Percentiles rank a stretch among this genome's conserved stretches.
These are phyloP conservation scores for Podilymbus podiceps DNA, from an alignment of 2,113 vertebrate genomes.

Conservation along the genomic window DNA sequence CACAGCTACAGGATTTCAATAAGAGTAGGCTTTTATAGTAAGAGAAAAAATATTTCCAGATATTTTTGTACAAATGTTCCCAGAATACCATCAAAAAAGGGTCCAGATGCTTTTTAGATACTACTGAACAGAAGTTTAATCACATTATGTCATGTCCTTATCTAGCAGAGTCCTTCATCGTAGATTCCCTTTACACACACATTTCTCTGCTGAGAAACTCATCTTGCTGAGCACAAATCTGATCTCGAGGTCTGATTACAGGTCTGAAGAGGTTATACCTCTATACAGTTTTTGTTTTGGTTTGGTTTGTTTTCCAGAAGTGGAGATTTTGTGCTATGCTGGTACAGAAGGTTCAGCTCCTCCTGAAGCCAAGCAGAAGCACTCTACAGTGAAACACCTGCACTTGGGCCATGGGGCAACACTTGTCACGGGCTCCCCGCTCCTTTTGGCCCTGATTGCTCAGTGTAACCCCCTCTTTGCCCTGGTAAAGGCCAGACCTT, in stretches of 20 bases:
- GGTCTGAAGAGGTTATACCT: not conserved
- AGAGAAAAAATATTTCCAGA: not conserved
- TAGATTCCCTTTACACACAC: not conserved
- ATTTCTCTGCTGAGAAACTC: not conserved
- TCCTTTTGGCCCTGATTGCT: not conserved
- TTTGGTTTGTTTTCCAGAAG: not conserved
- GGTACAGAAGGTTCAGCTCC: not conserved
- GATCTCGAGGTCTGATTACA: not conserved
- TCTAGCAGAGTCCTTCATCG: not conserved
- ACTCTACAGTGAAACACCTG: not conserved
- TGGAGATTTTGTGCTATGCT: not conserved
- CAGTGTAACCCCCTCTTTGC: not conserved
- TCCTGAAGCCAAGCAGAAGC: not conserved
- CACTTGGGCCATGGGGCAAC: not conserved
- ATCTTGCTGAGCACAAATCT: not conserved
- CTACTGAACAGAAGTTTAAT: not conserved
- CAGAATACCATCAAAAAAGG: not conserved
- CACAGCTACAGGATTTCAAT: not conserved
- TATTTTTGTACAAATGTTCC: not conserved
- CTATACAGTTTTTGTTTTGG: not conserved
- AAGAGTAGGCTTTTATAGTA: not conserved
- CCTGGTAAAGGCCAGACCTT: not conserved
- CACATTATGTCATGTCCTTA: not conserved
- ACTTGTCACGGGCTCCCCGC: fast-evolving
- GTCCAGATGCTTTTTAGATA: not conserved